phyloP scores from a whole-genome alignment of 23 tunicate species.

The Ciona savignyi region DNA sequence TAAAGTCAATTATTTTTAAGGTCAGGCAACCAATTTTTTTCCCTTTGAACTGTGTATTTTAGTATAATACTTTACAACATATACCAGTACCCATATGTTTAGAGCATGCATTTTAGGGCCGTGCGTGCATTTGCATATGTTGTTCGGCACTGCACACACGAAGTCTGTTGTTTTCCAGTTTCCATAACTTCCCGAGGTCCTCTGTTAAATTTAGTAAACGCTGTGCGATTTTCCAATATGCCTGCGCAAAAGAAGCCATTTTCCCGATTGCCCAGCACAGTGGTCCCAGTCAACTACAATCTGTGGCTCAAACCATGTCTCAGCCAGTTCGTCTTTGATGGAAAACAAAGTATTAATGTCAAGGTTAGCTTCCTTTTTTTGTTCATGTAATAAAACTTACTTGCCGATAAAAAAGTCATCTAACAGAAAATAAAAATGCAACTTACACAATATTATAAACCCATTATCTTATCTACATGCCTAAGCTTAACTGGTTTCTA shows the following conservation, averaged over 20 bases:
- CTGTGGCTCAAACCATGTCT: constrained; percentile 80
- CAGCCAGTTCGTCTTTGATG: constrained; percentile 61
- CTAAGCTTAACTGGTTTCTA: too few species aligned
- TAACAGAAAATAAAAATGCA: too few species aligned
- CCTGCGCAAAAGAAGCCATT: constrained; percentile 75
- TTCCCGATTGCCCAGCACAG: constrained; percentile 66
- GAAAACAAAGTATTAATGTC: constrained; percentile 62
- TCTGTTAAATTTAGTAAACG: background rate
- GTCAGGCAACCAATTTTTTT: too few species aligned
- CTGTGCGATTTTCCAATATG: constrained; percentile 14
- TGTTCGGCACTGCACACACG: background rate
- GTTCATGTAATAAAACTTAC: too few species aligned
- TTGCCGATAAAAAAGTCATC: too few species aligned
- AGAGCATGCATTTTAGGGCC: background rate
- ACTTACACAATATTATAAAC: too few species aligned
- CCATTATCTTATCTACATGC: too few species aligned
- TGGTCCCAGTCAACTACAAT: constrained; percentile 64
- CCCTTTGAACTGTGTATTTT: too few species aligned
- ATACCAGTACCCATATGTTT: too few species aligned
- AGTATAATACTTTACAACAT: background rate
- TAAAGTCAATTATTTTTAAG: too few species aligned
- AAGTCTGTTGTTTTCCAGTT: background rate
- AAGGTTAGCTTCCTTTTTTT: constrained; percentile 29
- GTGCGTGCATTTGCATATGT: background rate
- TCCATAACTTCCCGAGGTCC: background rate